Percentiles rank a stretch among this genome's conserved stretches.
Evolutionary conservation across 2,113 vertebrate species (phyloP).

Genomic region (Tychaedon coryphoeus): DNA sequence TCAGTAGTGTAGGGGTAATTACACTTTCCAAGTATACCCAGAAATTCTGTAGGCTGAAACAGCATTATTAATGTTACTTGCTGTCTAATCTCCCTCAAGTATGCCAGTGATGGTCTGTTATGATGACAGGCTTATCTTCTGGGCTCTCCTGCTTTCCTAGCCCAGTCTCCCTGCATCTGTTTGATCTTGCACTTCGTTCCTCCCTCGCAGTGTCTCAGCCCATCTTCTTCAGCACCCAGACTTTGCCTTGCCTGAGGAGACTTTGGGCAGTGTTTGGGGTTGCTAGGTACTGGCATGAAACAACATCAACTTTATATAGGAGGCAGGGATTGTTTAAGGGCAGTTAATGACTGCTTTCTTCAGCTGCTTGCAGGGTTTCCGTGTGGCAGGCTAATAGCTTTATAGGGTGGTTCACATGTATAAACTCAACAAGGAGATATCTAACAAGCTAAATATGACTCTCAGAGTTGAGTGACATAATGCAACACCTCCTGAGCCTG

Average conservation of each 20-base stretch:
- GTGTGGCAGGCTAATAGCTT: neutral
- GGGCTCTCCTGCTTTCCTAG: neutral
- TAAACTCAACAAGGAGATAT: neutral
- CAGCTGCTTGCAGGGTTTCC: neutral
- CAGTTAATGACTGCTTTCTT: neutral
- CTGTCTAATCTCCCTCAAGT: neutral
- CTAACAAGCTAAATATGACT: neutral
- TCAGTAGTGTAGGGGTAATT: neutral
- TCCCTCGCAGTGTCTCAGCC: neutral
- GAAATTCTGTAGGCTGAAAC: neutral
- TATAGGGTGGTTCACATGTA: neutral
- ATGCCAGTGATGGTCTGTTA: neutral
- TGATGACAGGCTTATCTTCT: neutral
- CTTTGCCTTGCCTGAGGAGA: neutral
- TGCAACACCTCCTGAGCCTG: neutral
- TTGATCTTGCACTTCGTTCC: neutral
- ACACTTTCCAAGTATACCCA: neutral
- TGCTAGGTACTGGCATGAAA: neutral
- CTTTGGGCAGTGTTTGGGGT: neutral
- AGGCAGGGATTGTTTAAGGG: neutral
- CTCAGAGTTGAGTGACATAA: neutral
- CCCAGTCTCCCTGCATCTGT: neutral
- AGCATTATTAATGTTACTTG: neutral
- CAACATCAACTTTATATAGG: neutral
- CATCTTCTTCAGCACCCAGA: fast-evolving